Evolutionary conservation across 92 coral and sea anemone species (phyloP).

Genomic region (Chrysogorgia sp.): DNA sequence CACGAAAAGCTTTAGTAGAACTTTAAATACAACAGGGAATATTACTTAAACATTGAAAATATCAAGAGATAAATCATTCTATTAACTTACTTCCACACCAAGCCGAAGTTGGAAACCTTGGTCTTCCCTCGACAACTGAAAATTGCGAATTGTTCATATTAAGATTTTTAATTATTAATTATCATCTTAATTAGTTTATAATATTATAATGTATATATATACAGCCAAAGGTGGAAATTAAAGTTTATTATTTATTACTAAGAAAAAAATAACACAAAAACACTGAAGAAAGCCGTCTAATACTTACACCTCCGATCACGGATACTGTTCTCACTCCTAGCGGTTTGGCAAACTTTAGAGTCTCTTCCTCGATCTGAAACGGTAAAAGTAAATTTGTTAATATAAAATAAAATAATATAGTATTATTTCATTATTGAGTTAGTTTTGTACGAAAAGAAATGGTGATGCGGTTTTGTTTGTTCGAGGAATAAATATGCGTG

Average conservation of each 20-base stretch:
- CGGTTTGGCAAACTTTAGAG: conserved; percentile 86
- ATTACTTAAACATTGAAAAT: too few species aligned
- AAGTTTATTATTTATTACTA: too few species aligned
- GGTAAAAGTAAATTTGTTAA: not conserved
- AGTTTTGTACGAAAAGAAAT: not conserved
- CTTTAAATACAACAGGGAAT: too few species aligned
- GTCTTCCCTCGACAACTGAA: conserved; percentile 93
- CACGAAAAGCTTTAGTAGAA: too few species aligned
- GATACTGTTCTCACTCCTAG: conserved; percentile 96
- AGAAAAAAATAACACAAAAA: too few species aligned
- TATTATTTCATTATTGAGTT: not conserved
- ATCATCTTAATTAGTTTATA: not conserved
- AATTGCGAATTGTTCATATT: not conserved
- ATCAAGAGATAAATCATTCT: not conserved
- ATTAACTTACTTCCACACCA: conserved; percentile 86
- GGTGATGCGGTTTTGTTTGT: not conserved
- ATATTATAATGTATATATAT: too few species aligned
- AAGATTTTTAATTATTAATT: not conserved
- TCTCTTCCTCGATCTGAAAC: conserved; percentile 88
- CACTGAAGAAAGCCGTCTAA: too few species aligned
- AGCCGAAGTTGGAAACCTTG: conserved; percentile 97
- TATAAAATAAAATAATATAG: too few species aligned
- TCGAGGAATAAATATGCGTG: too few species aligned
- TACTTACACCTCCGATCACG: conserved; percentile 97
- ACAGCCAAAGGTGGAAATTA: too few species aligned